Evolutionary conservation across 2,113 vertebrate genomes (phyloP).

Genomic region (Onychorhynchus coronatus): DNA sequence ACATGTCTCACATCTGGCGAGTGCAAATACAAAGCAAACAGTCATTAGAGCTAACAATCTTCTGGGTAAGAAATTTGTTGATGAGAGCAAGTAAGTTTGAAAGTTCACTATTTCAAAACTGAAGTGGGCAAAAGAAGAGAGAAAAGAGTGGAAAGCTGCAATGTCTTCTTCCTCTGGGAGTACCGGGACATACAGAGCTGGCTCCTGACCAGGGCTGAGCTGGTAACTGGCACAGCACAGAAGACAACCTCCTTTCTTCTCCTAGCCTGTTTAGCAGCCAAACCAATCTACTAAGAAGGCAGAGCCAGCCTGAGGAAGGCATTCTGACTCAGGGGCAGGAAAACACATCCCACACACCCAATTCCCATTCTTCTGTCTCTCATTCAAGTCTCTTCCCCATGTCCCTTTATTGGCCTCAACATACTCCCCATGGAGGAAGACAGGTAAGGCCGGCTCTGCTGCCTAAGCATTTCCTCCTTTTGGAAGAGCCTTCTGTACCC

Average conservation of each 20-base stretch:
- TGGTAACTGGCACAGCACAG: neutral
- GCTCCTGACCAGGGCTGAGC: neutral
- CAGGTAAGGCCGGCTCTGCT: neutral
- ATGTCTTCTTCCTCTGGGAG: neutral
- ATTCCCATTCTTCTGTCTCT: neutral
- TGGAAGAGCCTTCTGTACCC: neutral
- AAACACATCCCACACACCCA: neutral
- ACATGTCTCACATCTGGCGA: neutral
- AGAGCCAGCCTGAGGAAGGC: neutral
- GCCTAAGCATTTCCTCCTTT: neutral
- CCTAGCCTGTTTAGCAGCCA: neutral
- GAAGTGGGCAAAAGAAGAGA: neutral
- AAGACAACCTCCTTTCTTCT: neutral
- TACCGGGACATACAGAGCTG: fast-evolving
- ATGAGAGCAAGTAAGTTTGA: neutral
- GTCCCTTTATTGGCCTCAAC: fast-evolving
- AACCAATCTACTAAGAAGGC: neutral
- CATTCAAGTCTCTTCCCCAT: neutral
- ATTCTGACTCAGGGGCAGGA: neutral
- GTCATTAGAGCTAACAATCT: neutral
- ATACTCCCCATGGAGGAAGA: neutral
- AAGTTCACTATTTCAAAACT: constrained; percentile 10
- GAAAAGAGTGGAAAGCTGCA: neutral
- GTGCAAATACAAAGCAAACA: neutral
- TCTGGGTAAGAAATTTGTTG: neutral